A percentile compares a stretch with the other conserved stretches of the same genome.
Conservation (phyloP, 1,140 invertebrate genomes). For the Brachionus rotundiformis region DNA sequence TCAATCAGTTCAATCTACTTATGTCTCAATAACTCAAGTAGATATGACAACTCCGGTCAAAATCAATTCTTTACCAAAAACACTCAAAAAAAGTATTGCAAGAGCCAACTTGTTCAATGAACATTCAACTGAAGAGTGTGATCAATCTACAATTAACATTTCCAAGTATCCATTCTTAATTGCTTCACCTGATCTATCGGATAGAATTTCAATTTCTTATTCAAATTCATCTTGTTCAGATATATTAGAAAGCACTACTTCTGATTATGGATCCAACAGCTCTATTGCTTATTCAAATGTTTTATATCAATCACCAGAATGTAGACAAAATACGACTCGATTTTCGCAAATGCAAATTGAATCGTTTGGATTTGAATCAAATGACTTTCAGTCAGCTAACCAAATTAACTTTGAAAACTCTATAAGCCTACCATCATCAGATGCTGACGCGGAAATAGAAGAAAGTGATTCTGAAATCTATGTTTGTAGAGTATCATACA, state of each 20-base stretch:
- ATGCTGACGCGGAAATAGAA: not conserved
- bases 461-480: not conserved
- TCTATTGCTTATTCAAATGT: conserved; percentile 3
- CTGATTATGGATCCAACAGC: not conserved
- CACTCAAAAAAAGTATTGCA: conserved; percentile 9
- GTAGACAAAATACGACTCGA: not conserved
- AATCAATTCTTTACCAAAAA: not conserved
- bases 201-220: not conserved
- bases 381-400: conserved; percentile 17
- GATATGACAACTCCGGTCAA: not conserved
- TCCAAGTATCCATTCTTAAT: not conserved
- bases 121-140: not conserved
- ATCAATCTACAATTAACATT: not conserved
- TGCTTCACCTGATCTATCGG: not conserved
- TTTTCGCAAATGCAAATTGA: conserved; percentile 11
- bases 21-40: not conserved
- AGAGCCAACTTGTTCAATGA: not conserved
- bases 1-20: not conserved
- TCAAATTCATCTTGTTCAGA: not conserved
- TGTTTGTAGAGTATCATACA: not conserved
- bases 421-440: no score
- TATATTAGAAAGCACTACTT: not conserved
- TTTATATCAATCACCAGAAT: not conserved
- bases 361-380: not conserved
- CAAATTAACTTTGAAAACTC: not conserved